phyloP scores from a whole-genome alignment of 2,888 invertebrate genomes.

The Gerris lacustris region DNA sequence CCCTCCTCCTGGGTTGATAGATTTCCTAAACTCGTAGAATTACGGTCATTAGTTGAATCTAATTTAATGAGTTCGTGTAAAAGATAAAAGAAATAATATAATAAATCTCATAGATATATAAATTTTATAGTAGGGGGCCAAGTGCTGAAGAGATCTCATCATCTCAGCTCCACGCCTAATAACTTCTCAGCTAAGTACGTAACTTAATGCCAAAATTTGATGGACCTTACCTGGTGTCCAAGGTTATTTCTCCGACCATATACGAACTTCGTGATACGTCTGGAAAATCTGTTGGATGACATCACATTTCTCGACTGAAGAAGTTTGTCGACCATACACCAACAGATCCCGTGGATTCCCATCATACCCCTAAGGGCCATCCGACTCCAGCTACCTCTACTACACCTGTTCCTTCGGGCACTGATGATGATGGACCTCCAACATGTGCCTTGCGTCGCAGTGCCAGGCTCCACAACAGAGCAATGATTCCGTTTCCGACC shows the following conservation, averaged over 20 bases:
- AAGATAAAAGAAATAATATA: slow-evolving; percentile 8
- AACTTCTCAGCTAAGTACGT: too few species aligned
- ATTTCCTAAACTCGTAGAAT: slow-evolving; percentile 8
- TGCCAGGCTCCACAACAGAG: not conserved
- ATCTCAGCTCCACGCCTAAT: too few species aligned
- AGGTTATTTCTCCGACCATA: not conserved
- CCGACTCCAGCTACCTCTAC: not conserved
- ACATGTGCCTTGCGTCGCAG: not conserved
- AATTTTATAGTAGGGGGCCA: not conserved
- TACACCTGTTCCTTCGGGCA: not conserved
- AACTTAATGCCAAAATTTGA: too few species aligned
- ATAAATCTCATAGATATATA: not conserved
- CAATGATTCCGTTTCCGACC: not conserved
- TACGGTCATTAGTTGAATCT: slow-evolving; percentile 6
- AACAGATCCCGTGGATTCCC: not conserved
- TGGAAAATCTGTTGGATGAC: not conserved
- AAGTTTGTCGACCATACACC: not conserved
- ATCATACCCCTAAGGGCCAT: not conserved
- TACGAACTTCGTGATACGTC: not conserved
- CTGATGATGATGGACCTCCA: not conserved
- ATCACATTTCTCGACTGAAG: not conserved
- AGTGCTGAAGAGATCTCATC: not conserved
- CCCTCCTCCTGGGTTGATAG: slow-evolving; percentile 4
- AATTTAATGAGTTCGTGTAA: slow-evolving; percentile 8
- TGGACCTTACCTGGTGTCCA: too few species aligned